Evolutionary conservation across 1,140 invertebrate genomes (phyloP).

Genomic region (Pogonomyrmex californicus): DNA sequence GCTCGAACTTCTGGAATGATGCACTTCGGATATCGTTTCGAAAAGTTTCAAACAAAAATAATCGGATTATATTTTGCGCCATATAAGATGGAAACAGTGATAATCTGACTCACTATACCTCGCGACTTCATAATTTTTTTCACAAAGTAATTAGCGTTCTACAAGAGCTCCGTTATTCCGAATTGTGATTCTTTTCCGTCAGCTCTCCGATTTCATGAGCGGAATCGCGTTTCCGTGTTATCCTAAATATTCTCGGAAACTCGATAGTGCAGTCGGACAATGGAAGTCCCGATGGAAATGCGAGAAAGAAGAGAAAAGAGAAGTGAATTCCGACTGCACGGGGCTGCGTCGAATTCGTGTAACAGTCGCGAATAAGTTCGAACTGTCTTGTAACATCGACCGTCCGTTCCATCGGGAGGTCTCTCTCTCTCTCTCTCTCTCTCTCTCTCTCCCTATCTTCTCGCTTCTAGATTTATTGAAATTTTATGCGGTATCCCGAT

Average conservation of each 20-base stretch:
- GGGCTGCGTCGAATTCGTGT: constrained; percentile 53
- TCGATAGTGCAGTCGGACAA: constrained; percentile 64
- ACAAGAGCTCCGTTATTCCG: not conserved
- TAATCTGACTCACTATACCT: not conserved
- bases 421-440: not conserved
- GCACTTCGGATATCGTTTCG: not conserved
- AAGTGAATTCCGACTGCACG: constrained; percentile 50
- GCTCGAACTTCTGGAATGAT: not conserved
- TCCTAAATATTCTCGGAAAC: constrained; percentile 48
- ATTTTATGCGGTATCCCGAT: constrained; percentile 78
- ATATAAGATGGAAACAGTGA: not conserved
- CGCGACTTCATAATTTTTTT: constrained; percentile 33
- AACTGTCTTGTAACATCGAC: constrained; percentile 75
- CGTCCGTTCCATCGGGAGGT: constrained; percentile 69
- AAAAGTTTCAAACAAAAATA: not conserved
- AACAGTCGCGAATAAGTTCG: constrained; percentile 74
- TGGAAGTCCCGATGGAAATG: constrained; percentile 53
- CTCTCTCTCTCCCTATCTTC: constrained; percentile 21
- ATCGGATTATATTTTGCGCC: not conserved
- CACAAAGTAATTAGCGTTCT: not conserved
- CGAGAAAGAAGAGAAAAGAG: constrained; percentile 43
- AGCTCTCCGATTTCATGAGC: constrained; percentile 33
- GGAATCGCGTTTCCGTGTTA: constrained; percentile 44
- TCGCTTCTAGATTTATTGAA: constrained; percentile 76
- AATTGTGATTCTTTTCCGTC: not conserved